phyloP scores from a whole-genome alignment of 2,888 invertebrate species.

The Anoplius nigerrimus region DNA sequence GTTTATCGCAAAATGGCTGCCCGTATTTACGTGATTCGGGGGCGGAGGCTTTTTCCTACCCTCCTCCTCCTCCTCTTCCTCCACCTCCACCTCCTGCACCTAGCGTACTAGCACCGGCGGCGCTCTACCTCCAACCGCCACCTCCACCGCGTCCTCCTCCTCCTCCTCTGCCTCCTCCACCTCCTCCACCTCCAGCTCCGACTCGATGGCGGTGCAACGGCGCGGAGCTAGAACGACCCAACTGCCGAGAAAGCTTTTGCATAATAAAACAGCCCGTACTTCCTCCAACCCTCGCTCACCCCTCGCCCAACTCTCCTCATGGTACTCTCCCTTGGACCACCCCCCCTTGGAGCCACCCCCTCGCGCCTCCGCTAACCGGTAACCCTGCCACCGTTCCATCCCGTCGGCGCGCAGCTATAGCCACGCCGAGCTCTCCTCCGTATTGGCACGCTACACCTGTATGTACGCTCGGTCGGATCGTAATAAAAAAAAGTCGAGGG shows the following conservation, averaged over 20 bases:
- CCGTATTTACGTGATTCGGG: conserved; percentile 73
- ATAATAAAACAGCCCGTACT: conserved; percentile 74
- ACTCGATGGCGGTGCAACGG: conserved; percentile 58
- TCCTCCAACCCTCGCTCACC: conserved; percentile 53
- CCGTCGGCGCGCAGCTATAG: conserved; percentile 45
- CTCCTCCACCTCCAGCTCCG: conserved; percentile 30
- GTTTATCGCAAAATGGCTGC: conserved; percentile 72
- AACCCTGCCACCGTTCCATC: conserved; percentile 8
- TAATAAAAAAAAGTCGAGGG: conserved; percentile 33
- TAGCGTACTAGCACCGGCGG: conserved; percentile 20
- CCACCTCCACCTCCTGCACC: conserved; percentile 42
- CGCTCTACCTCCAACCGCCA: conserved; percentile 14
- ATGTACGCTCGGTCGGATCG: conserved; percentile 48
- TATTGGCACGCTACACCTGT: conserved; percentile 58
- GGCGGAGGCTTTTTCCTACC: conserved; percentile 63
- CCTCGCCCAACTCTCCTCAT: conserved; percentile 46
- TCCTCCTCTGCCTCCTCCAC: conserved; percentile 16
- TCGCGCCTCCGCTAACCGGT: neutral
- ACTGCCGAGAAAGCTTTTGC: conserved; percentile 75
- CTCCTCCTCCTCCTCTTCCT: conserved; percentile 45
- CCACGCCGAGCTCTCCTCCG: conserved; percentile 31
- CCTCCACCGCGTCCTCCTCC: conserved; percentile 14
- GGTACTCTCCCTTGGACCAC: conserved; percentile 33
- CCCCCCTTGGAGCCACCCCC: conserved; percentile 18
- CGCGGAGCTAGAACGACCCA: conserved; percentile 71